Conservation (phyloP, 2,888 invertebrate genomes). For the Drosophila demipolita region DNA sequence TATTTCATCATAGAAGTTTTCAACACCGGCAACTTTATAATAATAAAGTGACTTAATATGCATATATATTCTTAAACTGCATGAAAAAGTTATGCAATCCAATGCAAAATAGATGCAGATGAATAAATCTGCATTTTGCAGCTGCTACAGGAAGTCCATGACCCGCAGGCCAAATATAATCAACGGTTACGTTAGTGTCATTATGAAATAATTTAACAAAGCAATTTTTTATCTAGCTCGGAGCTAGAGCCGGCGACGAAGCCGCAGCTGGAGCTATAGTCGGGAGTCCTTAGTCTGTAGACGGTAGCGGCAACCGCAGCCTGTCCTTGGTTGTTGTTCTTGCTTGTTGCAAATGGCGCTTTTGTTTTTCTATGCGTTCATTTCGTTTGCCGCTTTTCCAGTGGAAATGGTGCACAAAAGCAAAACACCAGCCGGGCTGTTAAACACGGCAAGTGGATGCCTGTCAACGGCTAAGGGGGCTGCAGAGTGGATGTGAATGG, state of each 20-base stretch:
- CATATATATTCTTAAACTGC: conserved; percentile 4
- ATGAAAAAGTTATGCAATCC: conserved; percentile 21
- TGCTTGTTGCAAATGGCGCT: conserved; percentile 35
- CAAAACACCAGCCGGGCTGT: conserved; percentile 56
- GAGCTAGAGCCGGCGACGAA: conserved; percentile 6
- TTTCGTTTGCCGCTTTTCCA: conserved; percentile 56
- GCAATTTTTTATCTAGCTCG: conserved; percentile 69
- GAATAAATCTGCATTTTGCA: conserved; percentile 39
- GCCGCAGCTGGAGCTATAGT: conserved; percentile 1
- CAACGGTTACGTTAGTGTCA: conserved; percentile 76
- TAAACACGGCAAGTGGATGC: conserved; percentile 42
- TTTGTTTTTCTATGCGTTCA: conserved; percentile 76
- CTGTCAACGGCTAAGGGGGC: neutral
- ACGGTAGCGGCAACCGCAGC: conserved; percentile 36
- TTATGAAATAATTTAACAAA: conserved; percentile 81
- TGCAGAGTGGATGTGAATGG: conserved; percentile 7
- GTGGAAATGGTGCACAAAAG: conserved; percentile 70
- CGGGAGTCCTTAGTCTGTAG: conserved; percentile 24
- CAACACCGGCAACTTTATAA: neutral
- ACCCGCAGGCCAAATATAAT: conserved; percentile 77
- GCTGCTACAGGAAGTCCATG: conserved; percentile 71
- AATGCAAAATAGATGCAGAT: conserved; percentile 47
- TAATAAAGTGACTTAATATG: conserved; percentile 2
- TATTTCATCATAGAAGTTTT: neutral
- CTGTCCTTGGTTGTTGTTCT: conserved; percentile 59